These are phyloP conservation scores for Dysidea cf. avara DNA, from an alignment of 37 sponge, comb jelly and placozoan species.

Conservation along the genomic window DNA sequence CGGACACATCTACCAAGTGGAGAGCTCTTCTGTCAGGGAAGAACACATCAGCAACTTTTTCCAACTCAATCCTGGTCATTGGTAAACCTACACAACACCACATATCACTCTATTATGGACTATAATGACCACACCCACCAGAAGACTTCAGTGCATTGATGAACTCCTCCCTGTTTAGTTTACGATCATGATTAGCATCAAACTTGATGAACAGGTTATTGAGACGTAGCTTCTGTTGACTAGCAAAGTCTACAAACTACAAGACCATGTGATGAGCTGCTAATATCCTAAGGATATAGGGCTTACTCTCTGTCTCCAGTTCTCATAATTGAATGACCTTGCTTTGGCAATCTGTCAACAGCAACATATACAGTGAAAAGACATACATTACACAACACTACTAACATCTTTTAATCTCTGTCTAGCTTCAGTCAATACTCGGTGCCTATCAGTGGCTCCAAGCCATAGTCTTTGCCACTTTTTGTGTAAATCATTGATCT, in stretches of 20 bases:
- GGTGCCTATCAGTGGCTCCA: conserved; percentile 57
- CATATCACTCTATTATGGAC: background rate
- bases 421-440: conserved; percentile 60
- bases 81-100: conserved; percentile 46
- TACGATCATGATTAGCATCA: conserved; percentile 80
- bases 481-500: conserved; percentile 59
- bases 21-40: conserved; percentile 47
- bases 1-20: conserved; percentile 48
- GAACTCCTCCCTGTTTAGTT: conserved; percentile 76
- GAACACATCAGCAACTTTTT: conserved; percentile 68
- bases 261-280: too few species aligned
- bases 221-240: conserved; percentile 74
- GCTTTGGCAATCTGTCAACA: background rate
- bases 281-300: too few species aligned
- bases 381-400: conserved; percentile 23
- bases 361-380: too few species aligned
- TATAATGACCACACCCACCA: conserved; percentile 21
- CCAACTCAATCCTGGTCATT: conserved; percentile 73
- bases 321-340: conserved; percentile 72
- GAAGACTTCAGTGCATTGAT: conserved; percentile 74
- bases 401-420: conserved; percentile 66
- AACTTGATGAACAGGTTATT: conserved; percentile 74
- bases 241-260: conserved; percentile 70
- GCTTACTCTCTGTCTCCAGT: conserved; percentile 76
- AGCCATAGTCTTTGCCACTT: conserved; percentile 79